Conservation (phyloP, 2,888 invertebrate species). For the Pemphredon lugubris region DNA sequence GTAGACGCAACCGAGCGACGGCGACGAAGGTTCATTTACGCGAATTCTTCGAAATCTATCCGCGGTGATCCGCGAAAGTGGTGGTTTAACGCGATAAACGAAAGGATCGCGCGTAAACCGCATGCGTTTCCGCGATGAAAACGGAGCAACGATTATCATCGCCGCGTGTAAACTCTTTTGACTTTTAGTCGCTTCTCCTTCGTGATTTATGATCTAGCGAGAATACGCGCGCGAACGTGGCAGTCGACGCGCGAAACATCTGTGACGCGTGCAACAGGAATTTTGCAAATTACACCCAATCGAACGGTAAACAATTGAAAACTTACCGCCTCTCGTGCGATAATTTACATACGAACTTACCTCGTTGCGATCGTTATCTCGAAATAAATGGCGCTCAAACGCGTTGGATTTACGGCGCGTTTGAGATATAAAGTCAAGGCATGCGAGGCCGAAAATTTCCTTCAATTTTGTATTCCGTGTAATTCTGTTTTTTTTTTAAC, state of each 20-base stretch:
- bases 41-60: constrained; percentile 30
- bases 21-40: constrained; percentile 17
- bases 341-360: constrained; percentile 13
- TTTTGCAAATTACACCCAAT: constrained; percentile 6
- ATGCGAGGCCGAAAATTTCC: no score
- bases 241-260: constrained; percentile 17
- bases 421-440: constrained; percentile 20
- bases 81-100: constrained; percentile 29
- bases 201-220: constrained; percentile 32
- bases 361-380: constrained; percentile 17
- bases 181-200: constrained; percentile 13
- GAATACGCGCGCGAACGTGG: not conserved
- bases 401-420: constrained; percentile 10
- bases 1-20: not conserved
- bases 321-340: constrained; percentile 10
- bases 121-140: constrained; percentile 14
- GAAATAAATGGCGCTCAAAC: constrained; percentile 6
- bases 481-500: no score
- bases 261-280: constrained; percentile 8
- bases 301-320: constrained; percentile 35
- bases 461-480: no score
- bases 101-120: constrained; percentile 18
- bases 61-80: constrained; percentile 18
- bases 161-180: constrained; percentile 26
- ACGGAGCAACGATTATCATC: constrained; percentile 25